Percentiles rank a stretch among this genome's conserved stretches.
These are phyloP conservation scores for Astropecten irregularis DNA, from an alignment of 53 echinoderm and acorn worm genomes.

Conservation along the genomic window DNA sequence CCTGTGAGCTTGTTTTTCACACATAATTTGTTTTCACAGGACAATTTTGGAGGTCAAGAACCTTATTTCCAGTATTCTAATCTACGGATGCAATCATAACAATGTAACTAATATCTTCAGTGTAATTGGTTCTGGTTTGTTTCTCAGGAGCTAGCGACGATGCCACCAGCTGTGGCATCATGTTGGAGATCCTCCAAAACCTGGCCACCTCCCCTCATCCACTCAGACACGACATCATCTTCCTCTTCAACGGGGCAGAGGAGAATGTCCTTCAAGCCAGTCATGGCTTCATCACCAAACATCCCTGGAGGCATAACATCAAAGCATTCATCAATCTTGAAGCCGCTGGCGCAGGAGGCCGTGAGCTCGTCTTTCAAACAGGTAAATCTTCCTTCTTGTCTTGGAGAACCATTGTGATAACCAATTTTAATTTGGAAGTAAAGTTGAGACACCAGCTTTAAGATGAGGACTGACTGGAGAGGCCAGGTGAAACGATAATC, in stretches of 20 bases:
- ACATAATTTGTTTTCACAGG: no score
- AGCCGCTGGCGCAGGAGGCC: constrained; percentile 64
- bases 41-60: no score
- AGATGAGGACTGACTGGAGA: no score
- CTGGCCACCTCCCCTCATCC: constrained; percentile 41
- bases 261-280: constrained; percentile 64
- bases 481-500: no score
- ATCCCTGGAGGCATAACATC: constrained; percentile 64
- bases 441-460: not conserved
- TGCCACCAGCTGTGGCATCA: constrained; percentile 63
- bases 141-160: constrained; percentile 76
- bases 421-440: no score
- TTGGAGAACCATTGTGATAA: no score
- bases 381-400: no score
- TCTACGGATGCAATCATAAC: no score
- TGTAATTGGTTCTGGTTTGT: no score
- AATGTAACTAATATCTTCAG: no score
- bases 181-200: constrained; percentile 62
- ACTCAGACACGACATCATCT: constrained; percentile 53
- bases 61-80: no score
- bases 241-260: constrained; percentile 73
- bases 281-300: constrained; percentile 70
- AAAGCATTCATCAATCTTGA: constrained; percentile 67
- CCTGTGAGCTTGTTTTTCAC: no score
- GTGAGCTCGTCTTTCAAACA: constrained; percentile 71